phyloP scores from a whole-genome alignment of 1,140 invertebrate species.

The Protaetia brevitarsis region DNA sequence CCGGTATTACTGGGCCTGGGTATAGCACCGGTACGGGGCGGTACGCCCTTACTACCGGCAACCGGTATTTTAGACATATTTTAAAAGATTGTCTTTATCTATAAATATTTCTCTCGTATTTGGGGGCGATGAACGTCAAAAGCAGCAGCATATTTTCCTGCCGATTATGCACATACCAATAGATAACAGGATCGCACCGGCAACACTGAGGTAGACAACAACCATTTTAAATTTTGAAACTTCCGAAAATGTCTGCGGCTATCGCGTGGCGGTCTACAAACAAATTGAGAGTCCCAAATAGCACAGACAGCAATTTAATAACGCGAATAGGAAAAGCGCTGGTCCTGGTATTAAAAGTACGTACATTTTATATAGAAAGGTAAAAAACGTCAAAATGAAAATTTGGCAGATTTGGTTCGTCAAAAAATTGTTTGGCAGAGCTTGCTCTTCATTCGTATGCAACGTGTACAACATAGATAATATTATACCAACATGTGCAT shows the following conservation, averaged over 20 bases:
- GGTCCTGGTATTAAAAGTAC: background rate
- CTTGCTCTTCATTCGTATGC: background rate
- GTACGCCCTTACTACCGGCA: background rate
- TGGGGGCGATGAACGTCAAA: background rate
- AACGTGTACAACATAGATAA: background rate
- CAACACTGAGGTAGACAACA: conserved; percentile 1
- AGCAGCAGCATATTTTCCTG: conserved; percentile 12
- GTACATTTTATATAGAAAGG: background rate
- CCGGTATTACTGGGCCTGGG: background rate
- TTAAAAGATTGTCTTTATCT: background rate
- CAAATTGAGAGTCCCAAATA: background rate
- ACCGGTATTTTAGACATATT: conserved; percentile 14
- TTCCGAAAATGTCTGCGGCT: background rate
- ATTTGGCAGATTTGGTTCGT: background rate
- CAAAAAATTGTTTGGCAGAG: conserved; percentile 1
- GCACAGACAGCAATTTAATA: background rate
- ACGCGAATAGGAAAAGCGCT: background rate
- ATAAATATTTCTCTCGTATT: background rate
- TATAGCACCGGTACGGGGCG: conserved; percentile 8
- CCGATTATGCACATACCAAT: background rate
- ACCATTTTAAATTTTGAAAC: conserved; percentile 10
- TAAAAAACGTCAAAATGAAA: background rate
- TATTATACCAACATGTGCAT: no score
- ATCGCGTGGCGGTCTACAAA: no score
- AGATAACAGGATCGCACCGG: conserved; percentile 2